Conservation (phyloP, 1,140 invertebrate species). For the Aphis gossypii region DNA sequence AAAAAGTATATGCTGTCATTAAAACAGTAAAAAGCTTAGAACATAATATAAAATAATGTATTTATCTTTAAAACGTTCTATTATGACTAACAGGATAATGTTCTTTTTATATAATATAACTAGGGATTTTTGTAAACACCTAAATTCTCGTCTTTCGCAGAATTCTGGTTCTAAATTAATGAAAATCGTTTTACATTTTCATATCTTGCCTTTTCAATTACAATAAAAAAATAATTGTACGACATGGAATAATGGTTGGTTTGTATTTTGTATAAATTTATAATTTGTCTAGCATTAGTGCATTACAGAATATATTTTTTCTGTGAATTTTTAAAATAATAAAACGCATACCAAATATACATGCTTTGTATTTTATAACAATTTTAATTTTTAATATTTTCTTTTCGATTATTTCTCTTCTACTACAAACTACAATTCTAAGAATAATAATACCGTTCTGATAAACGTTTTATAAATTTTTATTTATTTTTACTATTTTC, state of each 20-base stretch:
- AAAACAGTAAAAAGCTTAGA: background rate
- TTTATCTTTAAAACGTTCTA: background rate
- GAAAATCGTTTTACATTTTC: background rate
- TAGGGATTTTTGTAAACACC: background rate
- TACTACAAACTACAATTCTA: background rate
- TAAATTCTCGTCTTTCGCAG: background rate
- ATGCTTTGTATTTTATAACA: background rate
- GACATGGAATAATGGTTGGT: background rate
- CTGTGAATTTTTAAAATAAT: background rate
- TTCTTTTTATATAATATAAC: background rate
- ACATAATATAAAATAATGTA: background rate
- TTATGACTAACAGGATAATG: background rate
- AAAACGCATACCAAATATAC: background rate
- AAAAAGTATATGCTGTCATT: background rate
- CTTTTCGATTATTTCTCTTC: background rate
- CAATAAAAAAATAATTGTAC: background rate
- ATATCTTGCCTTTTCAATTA: background rate
- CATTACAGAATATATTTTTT: background rate
- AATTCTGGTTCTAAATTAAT: background rate
- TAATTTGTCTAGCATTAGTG: background rate
- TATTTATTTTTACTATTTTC: background rate
- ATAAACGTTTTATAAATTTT: background rate
- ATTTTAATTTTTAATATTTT: constrained; percentile 5
- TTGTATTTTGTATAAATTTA: background rate
- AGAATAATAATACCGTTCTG: background rate